Evolutionary conservation across 2,888 invertebrate genomes (phyloP).

Genomic region (Trissonchulus sp.): DNA sequence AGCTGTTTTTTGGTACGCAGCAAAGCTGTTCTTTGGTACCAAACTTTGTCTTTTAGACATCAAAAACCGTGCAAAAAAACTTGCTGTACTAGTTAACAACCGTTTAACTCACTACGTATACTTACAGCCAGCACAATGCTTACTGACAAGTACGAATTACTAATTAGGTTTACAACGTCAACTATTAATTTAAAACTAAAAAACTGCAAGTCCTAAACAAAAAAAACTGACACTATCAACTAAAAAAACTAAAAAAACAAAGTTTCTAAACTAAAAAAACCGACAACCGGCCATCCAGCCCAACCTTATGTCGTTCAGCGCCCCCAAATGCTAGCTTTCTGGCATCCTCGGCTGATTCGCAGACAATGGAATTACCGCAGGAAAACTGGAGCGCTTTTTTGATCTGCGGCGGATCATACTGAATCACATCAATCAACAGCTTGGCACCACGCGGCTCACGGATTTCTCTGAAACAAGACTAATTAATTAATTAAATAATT

Average conservation of each 20-base stretch:
- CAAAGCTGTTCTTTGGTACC: too few relatives aligned
- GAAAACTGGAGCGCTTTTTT: constrained; percentile 94
- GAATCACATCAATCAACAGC: constrained; percentile 88
- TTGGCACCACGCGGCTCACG: constrained; percentile 90
- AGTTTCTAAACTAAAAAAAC: background rate
- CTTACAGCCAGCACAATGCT: too few relatives aligned
- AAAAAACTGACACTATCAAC: background rate
- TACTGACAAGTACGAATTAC: too few relatives aligned
- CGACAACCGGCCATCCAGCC: background rate
- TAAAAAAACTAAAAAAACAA: background rate
- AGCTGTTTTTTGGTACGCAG: too few relatives aligned
- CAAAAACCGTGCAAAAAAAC: too few relatives aligned
- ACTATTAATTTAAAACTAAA: too few relatives aligned
- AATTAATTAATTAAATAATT: too few relatives aligned
- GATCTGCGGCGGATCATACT: constrained; percentile 86
- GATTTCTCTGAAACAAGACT: constrained; percentile 68
- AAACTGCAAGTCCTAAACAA: constrained; percentile 24
- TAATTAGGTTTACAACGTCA: too few relatives aligned
- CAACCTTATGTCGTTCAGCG: constrained; percentile 31
- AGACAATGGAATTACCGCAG: constrained; percentile 97
- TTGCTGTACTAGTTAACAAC: too few relatives aligned
- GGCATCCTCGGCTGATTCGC: constrained; percentile 96
- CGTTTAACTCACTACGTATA: too few relatives aligned
- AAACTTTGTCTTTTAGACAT: too few relatives aligned
- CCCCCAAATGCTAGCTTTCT: constrained; percentile 70